These are phyloP conservation scores for Torymus tubicola DNA, from an alignment of 2,888 invertebrate species.

Conservation along the genomic window DNA sequence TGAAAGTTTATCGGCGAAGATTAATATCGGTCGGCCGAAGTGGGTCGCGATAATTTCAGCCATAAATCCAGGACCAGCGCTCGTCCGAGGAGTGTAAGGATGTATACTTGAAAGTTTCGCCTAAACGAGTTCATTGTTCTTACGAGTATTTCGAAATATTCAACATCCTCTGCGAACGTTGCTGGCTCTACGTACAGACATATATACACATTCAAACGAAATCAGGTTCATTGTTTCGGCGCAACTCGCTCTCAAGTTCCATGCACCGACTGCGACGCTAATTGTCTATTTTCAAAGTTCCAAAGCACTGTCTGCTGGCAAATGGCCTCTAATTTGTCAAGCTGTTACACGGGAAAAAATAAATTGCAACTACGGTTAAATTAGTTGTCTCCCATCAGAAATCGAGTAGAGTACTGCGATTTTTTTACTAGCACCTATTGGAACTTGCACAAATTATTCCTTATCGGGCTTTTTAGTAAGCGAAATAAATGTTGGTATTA, in stretches of 20 bases:
- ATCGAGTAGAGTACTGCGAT: too few relatives aligned
- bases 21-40: conserved; percentile 49
- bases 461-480: too few relatives aligned
- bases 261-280: background rate
- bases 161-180: conserved; percentile 12
- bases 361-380: background rate
- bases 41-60: conserved; percentile 54
- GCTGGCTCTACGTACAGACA: background rate
- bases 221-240: conserved; percentile 38
- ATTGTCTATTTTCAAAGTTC: conserved; percentile 26
- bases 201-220: background rate
- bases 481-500: too few relatives aligned
- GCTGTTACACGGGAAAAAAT: background rate
- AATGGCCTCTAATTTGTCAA: background rate
- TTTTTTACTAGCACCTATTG: too few relatives aligned
- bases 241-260: background rate
- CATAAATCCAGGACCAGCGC: conserved; percentile 46
- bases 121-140: conserved; percentile 50
- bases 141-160: conserved; percentile 39
- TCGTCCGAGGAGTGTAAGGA: conserved; percentile 30
- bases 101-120: conserved; percentile 44
- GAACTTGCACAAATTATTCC: too few relatives aligned
- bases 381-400: too few relatives aligned
- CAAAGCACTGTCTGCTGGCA: background rate
- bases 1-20: conserved; percentile 55